Base-by-base conservation (phyloP, 2,888 invertebrate species). In the Thalpophila matura region DNA sequence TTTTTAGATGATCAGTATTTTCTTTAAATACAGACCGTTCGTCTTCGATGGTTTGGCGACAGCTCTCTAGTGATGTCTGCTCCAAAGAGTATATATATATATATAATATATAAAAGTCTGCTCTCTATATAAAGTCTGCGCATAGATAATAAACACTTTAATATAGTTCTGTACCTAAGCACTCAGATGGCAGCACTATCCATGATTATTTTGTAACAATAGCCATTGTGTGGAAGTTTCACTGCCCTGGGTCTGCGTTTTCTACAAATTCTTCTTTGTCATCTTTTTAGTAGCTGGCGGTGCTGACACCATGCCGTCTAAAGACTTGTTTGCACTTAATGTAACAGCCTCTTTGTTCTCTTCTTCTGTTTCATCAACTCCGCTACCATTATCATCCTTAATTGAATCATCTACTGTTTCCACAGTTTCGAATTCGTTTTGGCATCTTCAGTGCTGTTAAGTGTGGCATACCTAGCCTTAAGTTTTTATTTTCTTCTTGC, bases 371-470 rank as follows among this genome's bases (percentile, higher is more conserved):
- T 66, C 66, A 4, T 63, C 77, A 4, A 31, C 14, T 20, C 56
- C 78, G 14, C 68, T 74, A 7, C 35, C 31, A 50, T 54, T 63
- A 0, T 80, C 77, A 35, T 80, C 75, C 1, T 63, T 38, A 5
- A 54, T 46, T 0, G 35, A 40, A 35, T 77, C 68, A 3, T 46
- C 59, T 9, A 45, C 40, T 40, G 61, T 59, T 42, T 67, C 54
- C 37, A 47, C 49, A 24, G 57, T 61, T 10, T 72, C 75, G 14
- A 54, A 56, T 10, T 80, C 80, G 10, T 71, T 57, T 47, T 58
- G 9, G 40, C 22, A 43, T 77, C 69, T 6, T 43, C 62, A 3
- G 10, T 31, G 7, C 31, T 76, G 14, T 56, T 53, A 1, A 45
- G 12, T 31, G 37, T 12, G 6, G 68, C 22, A 14, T 45, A 37